Evolutionary conservation across 1,140 invertebrate genomes (phyloP), one percentile per base, ranked within the genome.

Genomic region (Drosophila sproati): DNA sequence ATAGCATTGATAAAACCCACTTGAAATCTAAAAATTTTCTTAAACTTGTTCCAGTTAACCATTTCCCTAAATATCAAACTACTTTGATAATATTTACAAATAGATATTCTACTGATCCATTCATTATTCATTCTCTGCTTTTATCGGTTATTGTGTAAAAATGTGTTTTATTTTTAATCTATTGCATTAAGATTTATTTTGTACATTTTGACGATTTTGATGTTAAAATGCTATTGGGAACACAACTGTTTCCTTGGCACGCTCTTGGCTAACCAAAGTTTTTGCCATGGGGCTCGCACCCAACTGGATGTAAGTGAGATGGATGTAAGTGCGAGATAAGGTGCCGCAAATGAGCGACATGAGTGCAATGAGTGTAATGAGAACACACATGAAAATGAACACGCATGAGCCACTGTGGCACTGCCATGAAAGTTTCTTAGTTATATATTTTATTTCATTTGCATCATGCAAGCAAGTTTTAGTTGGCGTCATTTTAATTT

Each of bases 401-500:
- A 69, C 29, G 52, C 31, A 54, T 32, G 7, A 8, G 43, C 50
- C 12, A 39, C 64, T 37, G 54, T 73, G 64, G 61, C 47, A 12
- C 73, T 56, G 52, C 29, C 52, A 63, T 57, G 45, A 64, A 64
- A 71, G 45, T 71, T 63, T 37, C 50, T 35, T 10, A 41, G 41
- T 75, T 64, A 43, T 43, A 3, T 52, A 29, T 64, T 62, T 73
- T 52, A 75, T 75, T 69, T 74, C 52, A 69, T 71, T 75, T 75
- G 68, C 67, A 70, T 52, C 43, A n/a, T n/a, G 4, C 43, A 48
- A 20, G 52, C 35, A 31, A 66, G 52, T 59, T 72, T 72, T 20
- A 72, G 62, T 66, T 75, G 59, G 12, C 52, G 37, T 57, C 67
- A 57, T 74, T 74, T 74, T 74, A 74, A 74, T 74, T 70, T 74